Conservation (phyloP, 2,797 vertebrate genomes). For the Lindbergichthys nudifrons region DNA sequence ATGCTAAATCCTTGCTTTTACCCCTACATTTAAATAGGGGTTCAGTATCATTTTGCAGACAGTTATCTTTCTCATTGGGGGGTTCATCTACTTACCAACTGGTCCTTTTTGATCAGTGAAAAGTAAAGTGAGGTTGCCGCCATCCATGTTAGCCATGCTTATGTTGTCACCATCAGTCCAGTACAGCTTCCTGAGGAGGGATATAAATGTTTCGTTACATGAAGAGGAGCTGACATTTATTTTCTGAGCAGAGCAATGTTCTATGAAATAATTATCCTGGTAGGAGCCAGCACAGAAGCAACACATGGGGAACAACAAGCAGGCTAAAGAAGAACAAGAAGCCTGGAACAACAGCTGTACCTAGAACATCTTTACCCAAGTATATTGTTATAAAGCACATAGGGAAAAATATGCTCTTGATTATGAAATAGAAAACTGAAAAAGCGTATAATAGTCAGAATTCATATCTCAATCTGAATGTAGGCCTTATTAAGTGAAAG, state of each 20-base stretch:
- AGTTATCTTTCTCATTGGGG: neutral
- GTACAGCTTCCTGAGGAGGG: conserved; percentile 90
- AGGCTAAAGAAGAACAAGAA: neutral
- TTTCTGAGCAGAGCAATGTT: neutral
- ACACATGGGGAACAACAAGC: neutral
- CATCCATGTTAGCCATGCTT: conserved; percentile 96
- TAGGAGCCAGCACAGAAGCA: neutral
- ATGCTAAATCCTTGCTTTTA: conserved; percentile 4
- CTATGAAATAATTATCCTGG: neutral
- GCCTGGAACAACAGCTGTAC: neutral
- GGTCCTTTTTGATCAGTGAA: conserved; percentile 93
- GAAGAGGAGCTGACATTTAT: neutral
- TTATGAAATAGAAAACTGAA: neutral
- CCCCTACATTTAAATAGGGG: conserved; percentile 1
- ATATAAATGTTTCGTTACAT: conserved; percentile 9
- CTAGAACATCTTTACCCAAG: neutral
- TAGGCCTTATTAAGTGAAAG: neutral
- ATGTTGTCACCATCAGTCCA: conserved; percentile 98
- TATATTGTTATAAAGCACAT: neutral
- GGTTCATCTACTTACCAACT: conserved; percentile 85
- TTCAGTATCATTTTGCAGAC: neutral
- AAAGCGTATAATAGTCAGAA: neutral
- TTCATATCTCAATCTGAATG: neutral
- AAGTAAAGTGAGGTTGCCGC: conserved; percentile 89
- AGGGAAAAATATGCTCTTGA: neutral